Percentiles rank a stretch among this genome's conserved stretches.
phyloP scores from a whole-genome alignment of 1,140 invertebrate genomes.

The Drosophila sp. region DNA sequence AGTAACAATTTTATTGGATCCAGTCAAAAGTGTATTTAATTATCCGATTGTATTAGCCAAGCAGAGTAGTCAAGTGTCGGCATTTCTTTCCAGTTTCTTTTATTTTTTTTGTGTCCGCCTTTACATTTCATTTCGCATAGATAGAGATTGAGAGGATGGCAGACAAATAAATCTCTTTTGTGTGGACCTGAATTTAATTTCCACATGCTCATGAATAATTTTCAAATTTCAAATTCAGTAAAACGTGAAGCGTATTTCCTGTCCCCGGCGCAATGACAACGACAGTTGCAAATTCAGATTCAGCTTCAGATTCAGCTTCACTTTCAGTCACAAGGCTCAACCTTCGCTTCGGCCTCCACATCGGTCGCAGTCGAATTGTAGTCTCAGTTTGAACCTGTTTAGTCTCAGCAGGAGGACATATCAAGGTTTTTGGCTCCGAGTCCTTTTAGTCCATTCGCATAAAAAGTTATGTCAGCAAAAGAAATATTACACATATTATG shows the following conservation, averaged over 20 bases:
- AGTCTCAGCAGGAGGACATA: constrained; percentile 31
- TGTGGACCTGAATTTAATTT: constrained; percentile 83
- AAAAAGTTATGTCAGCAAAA: constrained; percentile 80
- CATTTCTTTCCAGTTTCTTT: constrained; percentile 6
- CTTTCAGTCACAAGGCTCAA: background rate
- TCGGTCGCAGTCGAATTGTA: constrained; percentile 36
- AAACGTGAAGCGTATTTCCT: constrained; percentile 82
- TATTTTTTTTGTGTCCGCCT: constrained; percentile 40
- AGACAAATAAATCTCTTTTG: constrained; percentile 81
- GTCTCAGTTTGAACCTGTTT: background rate
- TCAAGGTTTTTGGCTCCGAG: constrained; percentile 46
- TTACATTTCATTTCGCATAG: constrained; percentile 72
- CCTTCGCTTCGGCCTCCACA: background rate
- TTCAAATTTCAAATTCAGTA: constrained; percentile 82
- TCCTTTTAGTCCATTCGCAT: constrained; percentile 63
- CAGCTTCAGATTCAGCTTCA: constrained; percentile 16
- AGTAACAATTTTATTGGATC: no score
- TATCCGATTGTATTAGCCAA: background rate
- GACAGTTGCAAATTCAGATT: constrained; percentile 20
- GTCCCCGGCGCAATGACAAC: constrained; percentile 23
- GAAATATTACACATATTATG: constrained; percentile 76
- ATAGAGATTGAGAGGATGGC: constrained; percentile 49
- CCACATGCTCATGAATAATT: constrained; percentile 84
- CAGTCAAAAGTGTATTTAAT: no score
- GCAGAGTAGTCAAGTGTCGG: background rate